Percentiles rank a stretch among this genome's conserved stretches.
Evolutionary conservation across 2,797 vertebrate species (phyloP).

Genomic region (Xyrichtys novacula): DNA sequence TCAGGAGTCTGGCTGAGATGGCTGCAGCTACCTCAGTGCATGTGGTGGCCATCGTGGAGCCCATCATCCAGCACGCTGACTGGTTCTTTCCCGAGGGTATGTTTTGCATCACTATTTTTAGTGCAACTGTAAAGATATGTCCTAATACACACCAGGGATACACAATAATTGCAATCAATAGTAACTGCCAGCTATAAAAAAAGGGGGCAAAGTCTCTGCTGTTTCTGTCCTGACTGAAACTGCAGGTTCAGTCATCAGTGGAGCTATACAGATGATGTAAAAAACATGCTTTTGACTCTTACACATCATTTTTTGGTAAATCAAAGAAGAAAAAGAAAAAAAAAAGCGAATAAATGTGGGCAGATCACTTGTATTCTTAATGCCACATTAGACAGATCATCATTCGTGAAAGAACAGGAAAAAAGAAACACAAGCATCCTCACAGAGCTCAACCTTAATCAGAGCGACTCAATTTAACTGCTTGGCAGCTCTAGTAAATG

Average conservation of each 20-base stretch:
- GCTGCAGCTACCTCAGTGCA: slow-evolving; percentile 98
- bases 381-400: no score
- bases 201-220: slow-evolving; percentile 6
- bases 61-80: slow-evolving; percentile 95
- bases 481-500: no score
- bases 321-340: no score
- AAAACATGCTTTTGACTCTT: no score
- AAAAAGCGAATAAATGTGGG: no score
- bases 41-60: slow-evolving; percentile 95
- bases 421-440: no score
- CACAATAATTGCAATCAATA: not conserved
- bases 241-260: no score
- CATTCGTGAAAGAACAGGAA: not conserved
- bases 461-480: no score
- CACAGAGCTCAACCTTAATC: no score
- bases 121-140: not conserved
- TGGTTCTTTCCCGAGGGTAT: slow-evolving; percentile 99
- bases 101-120: slow-evolving; percentile 24
- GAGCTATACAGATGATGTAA: no score
- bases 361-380: no score
- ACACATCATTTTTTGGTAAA: no score
- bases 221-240: slow-evolving; percentile 4
- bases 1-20: slow-evolving; percentile 95
- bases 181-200: not conserved
- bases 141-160: not conserved